Evolutionary conservation across 2,888 invertebrate genomes (phyloP), one percentile per base, ranked within the genome.

Genomic region (Arrhopalites spinosus): DNA sequence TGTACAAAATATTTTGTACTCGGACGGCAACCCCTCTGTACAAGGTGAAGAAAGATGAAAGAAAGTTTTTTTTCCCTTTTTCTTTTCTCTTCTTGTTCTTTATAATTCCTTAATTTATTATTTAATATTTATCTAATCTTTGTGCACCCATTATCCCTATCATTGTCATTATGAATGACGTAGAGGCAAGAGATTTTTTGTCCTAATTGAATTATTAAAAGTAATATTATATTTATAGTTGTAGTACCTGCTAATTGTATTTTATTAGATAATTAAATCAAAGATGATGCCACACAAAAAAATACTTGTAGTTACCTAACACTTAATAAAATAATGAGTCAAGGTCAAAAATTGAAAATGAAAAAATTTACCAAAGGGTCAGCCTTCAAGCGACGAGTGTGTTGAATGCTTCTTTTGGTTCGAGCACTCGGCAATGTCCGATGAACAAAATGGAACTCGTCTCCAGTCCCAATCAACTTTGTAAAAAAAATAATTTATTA

Each of bases 361-460:
- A 63, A 63, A 25, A 25, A 25, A 89, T 93, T 93, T 87, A 98
- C 98, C 89, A 94, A 87, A 56, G 97, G 96, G 86, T 98, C 95
- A 76, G 93, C 91, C 86, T 95, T 95, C 74, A 98, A 89, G 80
- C 91, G 88, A 78, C 96, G 89, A 82, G 92, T 92, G 86, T 98
- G 97, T 20, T 92, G 89, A 82, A 98, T 89, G 85, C 97, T 97
- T 80, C 98, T 89, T 84, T 93, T 92, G 77, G 92, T 90, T 76
- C 98, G 89, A 47, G 94, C 94, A 83, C 93, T 92, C 5, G 96
- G 94, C 79, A 98, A 87, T n/a, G 93, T 94, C 80, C 91, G 91
- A 86, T 96, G 96, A 75, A 95, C 89, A 87, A 98, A 98, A 86
- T 98, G 97, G 88, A 93, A 98, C 86, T 97, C 96, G 81, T 90